phyloP scores from a whole-genome alignment of 1,140 invertebrate species.

The Rhynchophorus ferrugineus region DNA sequence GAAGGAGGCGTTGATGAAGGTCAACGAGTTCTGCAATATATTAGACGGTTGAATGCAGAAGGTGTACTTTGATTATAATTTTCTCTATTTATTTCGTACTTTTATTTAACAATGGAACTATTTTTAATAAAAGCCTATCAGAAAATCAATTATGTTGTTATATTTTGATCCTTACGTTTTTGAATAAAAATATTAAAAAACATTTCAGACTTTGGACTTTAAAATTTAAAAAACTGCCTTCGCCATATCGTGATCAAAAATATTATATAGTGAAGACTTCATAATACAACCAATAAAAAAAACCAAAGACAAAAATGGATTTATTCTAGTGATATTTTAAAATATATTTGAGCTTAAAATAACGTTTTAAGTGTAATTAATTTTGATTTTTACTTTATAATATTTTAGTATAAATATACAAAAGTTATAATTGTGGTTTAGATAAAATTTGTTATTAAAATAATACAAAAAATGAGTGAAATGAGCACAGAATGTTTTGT shows the following conservation, averaged over 20 bases:
- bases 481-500: too few relatives aligned
- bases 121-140: background rate
- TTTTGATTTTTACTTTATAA: background rate
- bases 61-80: background rate
- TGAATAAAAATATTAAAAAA: too few relatives aligned
- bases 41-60: slow-evolving; percentile 13
- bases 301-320: too few relatives aligned
- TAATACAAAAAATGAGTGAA: background rate
- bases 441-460: background rate
- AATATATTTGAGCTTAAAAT: background rate
- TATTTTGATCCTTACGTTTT: too few relatives aligned
- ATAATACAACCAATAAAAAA: too few relatives aligned
- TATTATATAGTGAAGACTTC: too few relatives aligned
- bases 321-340: too few relatives aligned
- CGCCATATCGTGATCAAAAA: too few relatives aligned
- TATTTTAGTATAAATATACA: background rate
- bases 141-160: too few relatives aligned
- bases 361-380: background rate
- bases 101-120: background rate
- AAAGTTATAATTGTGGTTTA: background rate
- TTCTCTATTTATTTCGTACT: background rate
- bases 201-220: too few relatives aligned
- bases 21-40: slow-evolving; percentile 25
- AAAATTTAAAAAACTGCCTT: too few relatives aligned
- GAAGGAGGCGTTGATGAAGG: slow-evolving; percentile 30